phyloP scores from a whole-genome alignment of 2,797 vertebrate genomes.

The Clamator glandarius region DNA sequence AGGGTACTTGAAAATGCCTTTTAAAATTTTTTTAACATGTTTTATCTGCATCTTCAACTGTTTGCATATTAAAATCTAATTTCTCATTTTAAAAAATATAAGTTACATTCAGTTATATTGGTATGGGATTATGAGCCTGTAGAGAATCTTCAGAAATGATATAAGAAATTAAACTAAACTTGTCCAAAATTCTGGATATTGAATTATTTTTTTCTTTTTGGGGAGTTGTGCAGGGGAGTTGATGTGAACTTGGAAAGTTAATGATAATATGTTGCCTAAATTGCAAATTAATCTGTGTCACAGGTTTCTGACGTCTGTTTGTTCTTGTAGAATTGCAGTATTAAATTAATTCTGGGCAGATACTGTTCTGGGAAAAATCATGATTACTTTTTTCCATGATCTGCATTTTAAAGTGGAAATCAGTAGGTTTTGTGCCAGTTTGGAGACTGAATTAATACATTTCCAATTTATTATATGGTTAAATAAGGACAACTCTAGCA shows the following conservation, averaged over 20 bases:
- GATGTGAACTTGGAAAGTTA: conserved; percentile 36
- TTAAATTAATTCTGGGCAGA: conserved; percentile 48
- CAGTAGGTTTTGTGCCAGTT: neutral
- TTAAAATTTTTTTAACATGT: neutral
- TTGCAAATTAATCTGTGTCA: conserved; percentile 58
- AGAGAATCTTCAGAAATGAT: neutral
- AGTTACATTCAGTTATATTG: neutral
- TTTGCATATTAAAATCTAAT: neutral
- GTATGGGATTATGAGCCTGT: neutral
- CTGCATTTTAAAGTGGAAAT: conserved; percentile 2
- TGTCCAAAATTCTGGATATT: neutral
- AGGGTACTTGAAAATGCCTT: neutral
- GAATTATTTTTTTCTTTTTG: neutral
- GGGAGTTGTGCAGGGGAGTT: neutral
- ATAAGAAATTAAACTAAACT: neutral
- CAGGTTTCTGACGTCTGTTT: conserved; percentile 58
- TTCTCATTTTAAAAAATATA: neutral
- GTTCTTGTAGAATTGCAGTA: conserved; percentile 56
- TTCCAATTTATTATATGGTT: neutral
- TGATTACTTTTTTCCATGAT: conserved; percentile 31
- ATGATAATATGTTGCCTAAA: conserved; percentile 1
- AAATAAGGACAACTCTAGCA: neutral
- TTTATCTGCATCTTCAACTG: neutral
- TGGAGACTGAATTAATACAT: neutral
- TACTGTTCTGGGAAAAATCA: conserved; percentile 37